Base-by-base conservation (phyloP, 2,888 invertebrate genomes). In the Lysandra bellargus region DNA sequence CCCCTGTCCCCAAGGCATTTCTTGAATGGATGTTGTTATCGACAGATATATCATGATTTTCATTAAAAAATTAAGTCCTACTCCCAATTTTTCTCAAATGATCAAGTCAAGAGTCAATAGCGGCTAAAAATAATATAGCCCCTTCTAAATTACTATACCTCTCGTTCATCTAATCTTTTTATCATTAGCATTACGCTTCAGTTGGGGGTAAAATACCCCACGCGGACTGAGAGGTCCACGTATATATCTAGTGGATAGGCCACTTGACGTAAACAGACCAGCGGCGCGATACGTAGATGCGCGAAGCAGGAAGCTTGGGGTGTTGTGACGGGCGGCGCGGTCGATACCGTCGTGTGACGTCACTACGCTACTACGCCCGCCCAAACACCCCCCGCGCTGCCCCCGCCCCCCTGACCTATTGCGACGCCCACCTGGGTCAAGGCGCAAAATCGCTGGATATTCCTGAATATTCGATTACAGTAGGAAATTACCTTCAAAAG, bases 351-450 rank as follows among this genome's bases (percentile, higher is more conserved):
- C 90, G 69, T 81, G 86, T 93, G 93, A 94, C 94, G 94, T 93
- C 94, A 94, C 90, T 93, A 9, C 93, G 91, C 91, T 93, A 93
- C 93, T 94, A 93, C 92, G 89, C 91, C 92, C 92, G 91, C 90
- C 92, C 92, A 93, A 93, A 93, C 93, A 92, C 90, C 89, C 85
- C 83, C 83, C 87, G 82, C 86, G 80, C 84, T 87, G 80, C 86
- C 80, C 84, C 82, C 87, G 84, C 89, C 89, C 92, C 86, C 85
- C 85, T 92, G 92, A 93, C 93, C 93, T 92, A 92, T 91, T 91
- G 91, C 91, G 92, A 86, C 87, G 88, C 91, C 91, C 91, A 92
- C 93, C 90, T 92, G 92, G 94, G 93, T 94, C 94, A 94, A 93
- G 94, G 94, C 92, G 87, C 89, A 88, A 88, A 91, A 90, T 87